Conservation (phyloP, 2,888 invertebrate species). For the Drosophila longiperda region DNA sequence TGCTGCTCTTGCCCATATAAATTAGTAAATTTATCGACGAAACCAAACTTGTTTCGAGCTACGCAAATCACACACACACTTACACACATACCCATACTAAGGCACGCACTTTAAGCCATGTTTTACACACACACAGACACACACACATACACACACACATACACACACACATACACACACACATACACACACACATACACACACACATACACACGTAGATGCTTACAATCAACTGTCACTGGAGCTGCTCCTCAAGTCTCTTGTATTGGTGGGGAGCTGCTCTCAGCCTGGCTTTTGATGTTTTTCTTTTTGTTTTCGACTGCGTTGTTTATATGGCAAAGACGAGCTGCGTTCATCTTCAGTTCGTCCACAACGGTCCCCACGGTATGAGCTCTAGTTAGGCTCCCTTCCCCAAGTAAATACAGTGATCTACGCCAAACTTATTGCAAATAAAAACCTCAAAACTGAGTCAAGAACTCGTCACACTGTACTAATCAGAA, state of each 20-base stretch:
- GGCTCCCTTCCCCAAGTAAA: conserved; percentile 65
- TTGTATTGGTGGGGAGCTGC: conserved; percentile 53
- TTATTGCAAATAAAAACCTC: conserved; percentile 19
- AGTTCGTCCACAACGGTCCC: conserved; percentile 85
- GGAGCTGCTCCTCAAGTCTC: conserved; percentile 52
- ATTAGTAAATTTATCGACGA: conserved; percentile 62
- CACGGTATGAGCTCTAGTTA: conserved; percentile 84
- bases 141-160: conserved; percentile 11
- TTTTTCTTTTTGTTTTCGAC: conserved; percentile 47
- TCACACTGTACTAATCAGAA: conserved; percentile 47
- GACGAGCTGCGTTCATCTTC: conserved; percentile 84
- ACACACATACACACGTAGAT: conserved; percentile 4
- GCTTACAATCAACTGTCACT: conserved; percentile 58
- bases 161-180: conserved; percentile 9
- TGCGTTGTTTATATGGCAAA: conserved; percentile 85
- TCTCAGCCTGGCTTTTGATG: conserved; percentile 58
- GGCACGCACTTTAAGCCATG: conserved; percentile 55
- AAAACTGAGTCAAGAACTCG: conserved; percentile 23
- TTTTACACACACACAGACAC: conserved; percentile 26
- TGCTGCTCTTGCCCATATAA: conserved; percentile 73
- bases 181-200: conserved; percentile 14
- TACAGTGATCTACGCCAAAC: conserved; percentile 47
- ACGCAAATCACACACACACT: conserved; percentile 43
- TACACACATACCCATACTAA: conserved; percentile 21
- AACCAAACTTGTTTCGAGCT: conserved; percentile 59